phyloP scores from a whole-genome alignment of 2,113 vertebrate genomes.

The Arenaria interpres region DNA sequence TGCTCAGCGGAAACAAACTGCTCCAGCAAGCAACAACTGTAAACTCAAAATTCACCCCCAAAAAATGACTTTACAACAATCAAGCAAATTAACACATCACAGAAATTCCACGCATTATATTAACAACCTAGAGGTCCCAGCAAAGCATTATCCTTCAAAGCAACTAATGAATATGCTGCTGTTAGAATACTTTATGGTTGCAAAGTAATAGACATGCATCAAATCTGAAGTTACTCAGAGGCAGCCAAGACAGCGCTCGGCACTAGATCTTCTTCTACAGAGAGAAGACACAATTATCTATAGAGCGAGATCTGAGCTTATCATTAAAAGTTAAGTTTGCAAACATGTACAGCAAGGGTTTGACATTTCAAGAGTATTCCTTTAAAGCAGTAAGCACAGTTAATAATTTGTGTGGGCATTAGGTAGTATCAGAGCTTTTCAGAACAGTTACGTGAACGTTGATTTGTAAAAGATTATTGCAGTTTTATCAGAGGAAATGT shows the following conservation, averaged over 20 bases:
- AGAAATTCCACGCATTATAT: neutral
- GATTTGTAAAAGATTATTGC: neutral
- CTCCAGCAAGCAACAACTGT: neutral
- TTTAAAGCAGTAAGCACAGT: neutral
- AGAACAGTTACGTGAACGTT: neutral
- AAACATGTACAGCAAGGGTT: neutral
- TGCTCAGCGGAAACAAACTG: neutral
- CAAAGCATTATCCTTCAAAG: neutral
- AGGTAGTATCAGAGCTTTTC: neutral
- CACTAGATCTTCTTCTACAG: neutral
- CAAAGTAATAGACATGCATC: neutral
- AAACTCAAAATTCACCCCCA: neutral
- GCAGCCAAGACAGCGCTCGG: neutral
- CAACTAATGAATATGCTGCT: neutral
- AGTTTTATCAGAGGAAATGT: neutral
- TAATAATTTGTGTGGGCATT: slow-evolving; percentile 52
- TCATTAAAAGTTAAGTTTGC: slow-evolving; percentile 51
- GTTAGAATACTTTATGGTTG: neutral
- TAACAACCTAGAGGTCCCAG: neutral
- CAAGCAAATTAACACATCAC: neutral
- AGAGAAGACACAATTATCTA: slow-evolving; percentile 21
- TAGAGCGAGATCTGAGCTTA: slow-evolving; percentile 24
- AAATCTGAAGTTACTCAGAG: neutral
- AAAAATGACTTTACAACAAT: neutral
- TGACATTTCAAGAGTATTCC: slow-evolving; percentile 39